Conservation (phyloP, 2,888 invertebrate genomes). For the Xestoiulus laeticollis region DNA sequence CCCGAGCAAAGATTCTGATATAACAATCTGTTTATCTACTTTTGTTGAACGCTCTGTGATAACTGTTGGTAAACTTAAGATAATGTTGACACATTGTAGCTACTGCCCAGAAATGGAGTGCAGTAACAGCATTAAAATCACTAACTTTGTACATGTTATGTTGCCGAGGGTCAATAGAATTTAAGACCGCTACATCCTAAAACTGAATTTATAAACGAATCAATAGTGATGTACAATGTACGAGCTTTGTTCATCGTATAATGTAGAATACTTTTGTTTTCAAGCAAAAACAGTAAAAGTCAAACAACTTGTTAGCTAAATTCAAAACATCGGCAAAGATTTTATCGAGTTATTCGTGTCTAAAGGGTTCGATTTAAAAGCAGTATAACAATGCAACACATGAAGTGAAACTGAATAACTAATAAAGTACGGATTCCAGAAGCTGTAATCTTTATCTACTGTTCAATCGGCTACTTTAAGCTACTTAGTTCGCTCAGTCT, state of each 20-base stretch:
- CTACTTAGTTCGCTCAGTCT: neutral
- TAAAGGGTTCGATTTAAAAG: neutral
- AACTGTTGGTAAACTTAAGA: neutral
- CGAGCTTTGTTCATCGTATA: too few relatives aligned
- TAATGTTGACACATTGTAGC: neutral
- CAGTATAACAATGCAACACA: neutral
- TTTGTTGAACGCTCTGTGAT: neutral
- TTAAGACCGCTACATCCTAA: too few relatives aligned
- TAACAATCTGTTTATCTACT: neutral
- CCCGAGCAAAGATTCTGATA: neutral
- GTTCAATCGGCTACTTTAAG: neutral
- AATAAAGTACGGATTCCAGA: neutral
- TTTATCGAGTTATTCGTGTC: neutral
- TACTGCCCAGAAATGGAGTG: too few relatives aligned
- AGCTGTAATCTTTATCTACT: too few relatives aligned
- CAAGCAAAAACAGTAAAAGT: too few relatives aligned
- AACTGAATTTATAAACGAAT: too few relatives aligned
- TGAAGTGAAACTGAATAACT: constrained; percentile 9
- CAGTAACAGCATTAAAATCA: too few relatives aligned
- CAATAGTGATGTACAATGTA: too few relatives aligned
- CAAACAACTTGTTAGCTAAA: too few relatives aligned
- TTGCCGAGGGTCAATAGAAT: too few relatives aligned
- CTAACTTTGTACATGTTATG: too few relatives aligned
- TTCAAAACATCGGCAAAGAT: neutral
- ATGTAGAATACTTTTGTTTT: too few relatives aligned